phyloP scores from a whole-genome alignment of 2,797 vertebrate genomes.

The Sphenopsis melanotis region DNA sequence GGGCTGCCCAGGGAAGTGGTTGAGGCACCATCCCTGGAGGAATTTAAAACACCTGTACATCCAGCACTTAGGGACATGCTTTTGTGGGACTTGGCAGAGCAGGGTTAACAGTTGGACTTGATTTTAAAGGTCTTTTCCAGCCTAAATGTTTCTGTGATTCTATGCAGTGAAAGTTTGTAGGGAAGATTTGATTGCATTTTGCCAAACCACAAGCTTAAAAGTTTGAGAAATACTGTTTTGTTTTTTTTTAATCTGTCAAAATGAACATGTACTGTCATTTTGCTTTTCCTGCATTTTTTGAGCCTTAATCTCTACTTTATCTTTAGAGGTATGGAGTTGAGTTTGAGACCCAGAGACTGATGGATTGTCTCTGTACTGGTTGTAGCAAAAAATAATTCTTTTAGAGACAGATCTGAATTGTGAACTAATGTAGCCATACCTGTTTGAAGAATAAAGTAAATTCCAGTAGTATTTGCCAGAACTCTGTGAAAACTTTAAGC shows the following conservation, averaged over 20 bases:
- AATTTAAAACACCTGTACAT: neutral
- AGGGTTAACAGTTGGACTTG: neutral
- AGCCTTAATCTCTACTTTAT: neutral
- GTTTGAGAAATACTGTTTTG: neutral
- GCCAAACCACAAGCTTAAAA: neutral
- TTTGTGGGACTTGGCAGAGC: neutral
- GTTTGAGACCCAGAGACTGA: neutral
- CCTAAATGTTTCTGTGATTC: neutral
- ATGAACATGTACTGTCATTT: neutral
- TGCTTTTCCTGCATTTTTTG: neutral
- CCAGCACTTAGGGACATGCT: neutral
- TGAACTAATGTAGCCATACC: neutral
- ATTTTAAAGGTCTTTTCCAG: neutral
- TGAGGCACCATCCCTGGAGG: neutral
- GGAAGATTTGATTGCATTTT: neutral
- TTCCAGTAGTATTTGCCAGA: neutral
- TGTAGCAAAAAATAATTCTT: neutral
- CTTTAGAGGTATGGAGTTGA: neutral
- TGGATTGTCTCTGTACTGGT: neutral
- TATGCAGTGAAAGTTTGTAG: neutral
- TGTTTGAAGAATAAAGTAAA: neutral
- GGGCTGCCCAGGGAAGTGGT: neutral
- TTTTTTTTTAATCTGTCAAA: neutral
- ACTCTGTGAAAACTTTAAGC: neutral
- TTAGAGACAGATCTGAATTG: neutral